Conservation (phyloP, 2,888 invertebrate genomes). For the Trissoscelio sp. region DNA sequence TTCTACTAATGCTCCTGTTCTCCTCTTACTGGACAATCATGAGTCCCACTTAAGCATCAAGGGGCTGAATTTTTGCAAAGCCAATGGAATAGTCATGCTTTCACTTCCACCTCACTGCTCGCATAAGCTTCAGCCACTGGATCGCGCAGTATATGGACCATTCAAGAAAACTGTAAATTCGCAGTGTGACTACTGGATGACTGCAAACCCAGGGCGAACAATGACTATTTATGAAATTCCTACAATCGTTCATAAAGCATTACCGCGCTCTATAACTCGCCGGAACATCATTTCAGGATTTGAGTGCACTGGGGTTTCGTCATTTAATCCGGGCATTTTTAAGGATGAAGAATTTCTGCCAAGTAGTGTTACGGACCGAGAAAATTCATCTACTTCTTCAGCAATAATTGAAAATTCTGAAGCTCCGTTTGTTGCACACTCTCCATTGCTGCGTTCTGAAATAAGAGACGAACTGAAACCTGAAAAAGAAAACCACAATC, state of each 20-base stretch:
- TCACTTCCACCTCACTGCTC: conserved; percentile 78
- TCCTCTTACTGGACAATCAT: conserved; percentile 74
- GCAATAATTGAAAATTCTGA: too few relatives aligned
- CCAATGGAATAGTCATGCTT: conserved; percentile 77
- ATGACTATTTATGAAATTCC: conserved; percentile 76
- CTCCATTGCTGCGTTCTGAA: too few relatives aligned
- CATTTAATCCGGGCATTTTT: background rate
- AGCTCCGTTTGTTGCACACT: too few relatives aligned
- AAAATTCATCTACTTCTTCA: too few relatives aligned
- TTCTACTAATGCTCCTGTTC: conserved; percentile 44
- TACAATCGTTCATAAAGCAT: conserved; percentile 62
- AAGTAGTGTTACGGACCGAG: background rate
- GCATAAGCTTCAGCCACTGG: conserved; percentile 78
- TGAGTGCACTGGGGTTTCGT: background rate
- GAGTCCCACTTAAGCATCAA: conserved; percentile 51
- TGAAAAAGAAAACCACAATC: too few relatives aligned
- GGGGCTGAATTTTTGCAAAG: conserved; percentile 75
- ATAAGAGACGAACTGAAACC: too few relatives aligned
- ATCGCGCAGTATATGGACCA: conserved; percentile 66
- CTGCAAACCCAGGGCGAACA: conserved; percentile 69
- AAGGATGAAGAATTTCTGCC: background rate
- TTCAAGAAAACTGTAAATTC: conserved; percentile 76
- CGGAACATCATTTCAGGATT: conserved; percentile 72
- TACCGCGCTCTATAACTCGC: conserved; percentile 56
- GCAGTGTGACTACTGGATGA: conserved; percentile 75